Conservation (phyloP, 2,888 invertebrate species). For the Tipula confusa region DNA sequence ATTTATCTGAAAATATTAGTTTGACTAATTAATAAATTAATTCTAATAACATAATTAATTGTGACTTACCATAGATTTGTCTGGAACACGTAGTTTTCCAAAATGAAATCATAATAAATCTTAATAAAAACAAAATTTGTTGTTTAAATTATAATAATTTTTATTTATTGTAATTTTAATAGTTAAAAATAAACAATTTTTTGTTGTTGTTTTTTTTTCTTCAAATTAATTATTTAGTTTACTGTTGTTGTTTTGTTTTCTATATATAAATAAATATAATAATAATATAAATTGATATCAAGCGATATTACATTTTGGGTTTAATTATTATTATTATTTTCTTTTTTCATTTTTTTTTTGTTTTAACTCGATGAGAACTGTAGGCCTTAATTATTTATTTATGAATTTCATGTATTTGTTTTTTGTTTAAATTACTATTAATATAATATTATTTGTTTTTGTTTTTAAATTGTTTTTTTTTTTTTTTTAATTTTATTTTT, state of each 20-base stretch:
- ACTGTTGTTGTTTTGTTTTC: not conserved
- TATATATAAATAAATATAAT: conserved; percentile 20
- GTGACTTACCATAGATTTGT: too few species aligned
- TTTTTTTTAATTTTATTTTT: not conserved
- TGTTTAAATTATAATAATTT: conserved; percentile 3
- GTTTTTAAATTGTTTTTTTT: not conserved
- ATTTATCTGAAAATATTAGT: too few species aligned
- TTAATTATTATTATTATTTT: not conserved
- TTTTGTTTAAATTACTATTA: not conserved
- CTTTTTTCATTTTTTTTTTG: not conserved
- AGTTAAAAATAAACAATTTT: conserved; percentile 14
- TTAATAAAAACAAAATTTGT: not conserved
- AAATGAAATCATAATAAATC: too few species aligned
- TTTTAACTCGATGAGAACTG: conserved; percentile 20
- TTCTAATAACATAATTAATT: not conserved
- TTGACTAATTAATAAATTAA: not conserved
- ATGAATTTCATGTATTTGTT: not conserved
- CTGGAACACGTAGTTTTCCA: too few species aligned
- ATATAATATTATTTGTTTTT: conserved; percentile 16
- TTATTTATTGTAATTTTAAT: conserved; percentile 21
- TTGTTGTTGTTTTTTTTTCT: conserved; percentile 1
- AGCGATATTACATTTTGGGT: conserved; percentile 12
- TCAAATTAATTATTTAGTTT: not conserved
- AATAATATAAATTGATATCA: conserved; percentile 15
- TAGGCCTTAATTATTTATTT: conserved; percentile 20